Base-by-base conservation (phyloP, 2,888 invertebrate species). In the Amphiduros pacificus region DNA sequence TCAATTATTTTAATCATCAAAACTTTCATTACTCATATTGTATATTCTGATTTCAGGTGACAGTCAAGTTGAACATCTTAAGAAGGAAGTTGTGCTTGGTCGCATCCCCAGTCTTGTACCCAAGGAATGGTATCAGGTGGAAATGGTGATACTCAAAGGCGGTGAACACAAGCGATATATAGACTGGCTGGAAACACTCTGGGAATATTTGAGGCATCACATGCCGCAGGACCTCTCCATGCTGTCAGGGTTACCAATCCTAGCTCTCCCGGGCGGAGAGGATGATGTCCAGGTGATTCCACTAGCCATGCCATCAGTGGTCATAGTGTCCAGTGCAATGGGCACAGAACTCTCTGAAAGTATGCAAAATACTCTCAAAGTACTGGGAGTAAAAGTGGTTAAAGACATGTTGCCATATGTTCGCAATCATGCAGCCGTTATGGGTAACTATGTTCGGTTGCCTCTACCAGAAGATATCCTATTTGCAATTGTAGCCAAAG, bases 181-280 rank as follows among this genome's bases (percentile, higher is more conserved):
- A 6, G 58, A 44, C 22, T 70, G 70, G 70, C 48, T 70, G 29
- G 22, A 53, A 40, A 17, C 36, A 14, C 40, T 71, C 29, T 71
- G 71, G 71, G 44, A 36, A 3, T 68, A 66, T 58, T 57, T 71
- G 22, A 40, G 62, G 1, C 61, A 48, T 17, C 60, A 71, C 17
- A 62, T 64, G 50, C 64, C 70, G 20, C 31, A 48, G 11, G 66
- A 67, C 32, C 54, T 67, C 17, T 22, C 53, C 0, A 29, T n/a
- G 6, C 64, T 71, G 40, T 29, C 48, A 6, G 67, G 63, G 27
- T 61, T 71, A n/a, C 68, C 70, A 5, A 55, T 71, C 24, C 54
- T 71, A 3, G 68, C 63, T 3, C 52, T 62, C 28, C 28, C 22
- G 14, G 48, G 40, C 1, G 44, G 26, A 28, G 52, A 9, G 24